Evolutionary conservation across 2,888 invertebrate species (phyloP).

Genomic region (Euproctis similis): DNA sequence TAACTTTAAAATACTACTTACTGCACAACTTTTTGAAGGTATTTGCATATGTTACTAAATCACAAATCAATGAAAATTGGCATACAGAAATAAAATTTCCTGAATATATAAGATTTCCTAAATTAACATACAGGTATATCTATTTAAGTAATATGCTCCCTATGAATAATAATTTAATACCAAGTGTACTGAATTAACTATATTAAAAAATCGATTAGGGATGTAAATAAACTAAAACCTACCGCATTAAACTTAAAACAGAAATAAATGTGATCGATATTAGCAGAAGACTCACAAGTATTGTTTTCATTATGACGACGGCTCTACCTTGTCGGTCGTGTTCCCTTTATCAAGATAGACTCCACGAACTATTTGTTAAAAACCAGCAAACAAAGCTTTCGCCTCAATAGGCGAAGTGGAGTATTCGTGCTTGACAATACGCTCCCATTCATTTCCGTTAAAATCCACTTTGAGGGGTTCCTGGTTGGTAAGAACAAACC

Average conservation of each 20-base stretch:
- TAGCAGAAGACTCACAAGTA: neutral
- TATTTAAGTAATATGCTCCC: no score
- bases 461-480: slow-evolving; percentile 41
- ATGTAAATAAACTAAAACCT: slow-evolving; percentile 26
- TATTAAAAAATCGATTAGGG: no score
- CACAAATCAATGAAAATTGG: no score
- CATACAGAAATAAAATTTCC: no score
- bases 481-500: slow-evolving; percentile 31
- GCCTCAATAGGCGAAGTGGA: slow-evolving; percentile 51
- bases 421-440: slow-evolving; percentile 47
- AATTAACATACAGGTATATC: no score
- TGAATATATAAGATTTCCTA: no score
- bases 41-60: no score
- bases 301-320: slow-evolving; percentile 13
- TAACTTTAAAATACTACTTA: no score
- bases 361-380: slow-evolving; percentile 48
- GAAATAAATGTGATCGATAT: neutral
- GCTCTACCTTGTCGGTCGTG: slow-evolving; percentile 14
- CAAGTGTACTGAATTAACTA: no score
- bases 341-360: slow-evolving; percentile 31
- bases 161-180: no score
- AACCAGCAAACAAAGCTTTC: slow-evolving; percentile 55
- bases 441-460: slow-evolving; percentile 52
- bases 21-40: no score
- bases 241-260: neutral